Conservation (phyloP, 2,888 invertebrate genomes). For the Eudemis profundana region DNA sequence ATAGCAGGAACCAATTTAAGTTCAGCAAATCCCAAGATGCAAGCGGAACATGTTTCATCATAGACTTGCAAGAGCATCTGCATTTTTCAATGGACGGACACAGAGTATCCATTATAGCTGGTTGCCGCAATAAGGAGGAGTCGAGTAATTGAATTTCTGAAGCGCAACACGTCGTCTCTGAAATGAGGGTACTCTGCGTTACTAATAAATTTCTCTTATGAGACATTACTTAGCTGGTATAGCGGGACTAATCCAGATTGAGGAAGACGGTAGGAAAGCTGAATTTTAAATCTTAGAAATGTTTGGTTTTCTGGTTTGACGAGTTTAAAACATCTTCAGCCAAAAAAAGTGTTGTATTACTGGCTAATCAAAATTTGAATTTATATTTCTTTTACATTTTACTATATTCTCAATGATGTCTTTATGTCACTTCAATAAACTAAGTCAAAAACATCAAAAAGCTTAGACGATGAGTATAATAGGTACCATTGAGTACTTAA, state of each 20-base stretch:
- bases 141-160: slow-evolving; percentile 49
- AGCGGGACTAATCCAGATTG: slow-evolving; percentile 31
- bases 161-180: slow-evolving; percentile 46
- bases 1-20: slow-evolving; percentile 5
- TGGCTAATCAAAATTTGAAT: no score
- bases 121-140: slow-evolving; percentile 40
- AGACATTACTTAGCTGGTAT: slow-evolving; percentile 41
- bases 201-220: slow-evolving; percentile 46
- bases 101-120: slow-evolving; percentile 39
- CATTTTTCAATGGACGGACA: slow-evolving; percentile 44
- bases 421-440: no score
- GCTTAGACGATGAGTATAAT: neutral
- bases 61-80: slow-evolving; percentile 36
- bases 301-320: neutral
- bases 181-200: slow-evolving; percentile 44
- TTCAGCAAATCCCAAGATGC: slow-evolving; percentile 30
- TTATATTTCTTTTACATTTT: no score
- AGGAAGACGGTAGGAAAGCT: neutral
- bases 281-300: neutral
- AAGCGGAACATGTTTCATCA: slow-evolving; percentile 28
- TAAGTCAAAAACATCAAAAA: no score
- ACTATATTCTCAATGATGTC: no score
- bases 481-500: no score
- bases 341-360: neutral
- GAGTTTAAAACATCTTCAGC: neutral